Conservation (phyloP, 2,888 invertebrate genomes). For the Trachelus iudaicus region DNA sequence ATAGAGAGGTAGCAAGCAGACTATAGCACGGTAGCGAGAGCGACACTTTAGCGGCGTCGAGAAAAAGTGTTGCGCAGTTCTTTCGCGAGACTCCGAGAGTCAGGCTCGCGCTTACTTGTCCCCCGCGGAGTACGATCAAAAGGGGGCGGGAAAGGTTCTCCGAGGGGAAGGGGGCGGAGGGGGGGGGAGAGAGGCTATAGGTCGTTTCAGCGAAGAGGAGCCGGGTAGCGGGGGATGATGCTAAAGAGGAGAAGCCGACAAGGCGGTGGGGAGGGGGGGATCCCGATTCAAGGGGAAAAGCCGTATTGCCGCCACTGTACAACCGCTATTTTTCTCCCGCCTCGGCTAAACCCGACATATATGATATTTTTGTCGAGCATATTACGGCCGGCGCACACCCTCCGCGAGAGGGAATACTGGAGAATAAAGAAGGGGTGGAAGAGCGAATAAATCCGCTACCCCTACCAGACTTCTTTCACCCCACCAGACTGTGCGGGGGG, state of each 20-base stretch:
- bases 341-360: not conserved
- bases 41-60: constrained; percentile 19
- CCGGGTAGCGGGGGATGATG: constrained; percentile 44
- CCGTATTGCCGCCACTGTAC: constrained; percentile 9
- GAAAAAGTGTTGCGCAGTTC: constrained; percentile 46
- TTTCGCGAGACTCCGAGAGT: constrained; percentile 41
- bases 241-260: not conserved
- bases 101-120: constrained; percentile 45
- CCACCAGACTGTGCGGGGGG: constrained; percentile 25
- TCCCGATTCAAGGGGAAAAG: constrained; percentile 26
- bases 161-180: not conserved
- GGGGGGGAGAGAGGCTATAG: not conserved
- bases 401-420: constrained; percentile 1
- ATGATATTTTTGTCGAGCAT: constrained; percentile 1
- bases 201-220: not conserved
- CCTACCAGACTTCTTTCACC: constrained; percentile 56
- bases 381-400: constrained; percentile 5
- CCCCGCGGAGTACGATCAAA: constrained; percentile 36
- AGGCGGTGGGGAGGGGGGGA: not conserved
- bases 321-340: constrained; percentile 19
- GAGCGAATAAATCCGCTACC: constrained; percentile 47
- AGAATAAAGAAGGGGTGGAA: constrained; percentile 19
- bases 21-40: constrained; percentile 8
- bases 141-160: constrained; percentile 45
- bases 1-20: constrained; percentile 21